Conservation (phyloP, 2,888 invertebrate genomes). For the Nasonia oneida region DNA sequence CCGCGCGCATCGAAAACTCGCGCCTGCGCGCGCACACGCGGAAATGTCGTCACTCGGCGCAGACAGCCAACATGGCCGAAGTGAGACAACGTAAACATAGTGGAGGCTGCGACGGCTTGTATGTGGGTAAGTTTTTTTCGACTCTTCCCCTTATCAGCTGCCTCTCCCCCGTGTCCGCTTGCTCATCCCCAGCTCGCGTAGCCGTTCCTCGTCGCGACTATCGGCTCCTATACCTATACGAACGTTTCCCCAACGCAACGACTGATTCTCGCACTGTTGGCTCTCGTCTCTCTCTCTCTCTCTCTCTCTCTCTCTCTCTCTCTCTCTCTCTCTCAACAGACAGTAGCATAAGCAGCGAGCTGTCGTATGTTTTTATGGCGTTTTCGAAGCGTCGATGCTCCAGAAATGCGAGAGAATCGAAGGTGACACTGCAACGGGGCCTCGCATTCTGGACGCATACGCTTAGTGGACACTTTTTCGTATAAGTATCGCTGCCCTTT, state of each 20-base stretch:
- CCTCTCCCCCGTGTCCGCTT: not conserved
- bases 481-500: not conserved
- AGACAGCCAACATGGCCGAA: conserved; percentile 78
- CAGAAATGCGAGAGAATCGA: not conserved
- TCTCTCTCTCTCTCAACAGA: not conserved
- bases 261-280: not conserved
- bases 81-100: conserved; percentile 81
- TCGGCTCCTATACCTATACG: too few species aligned
- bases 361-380: conserved; percentile 48
- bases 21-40: conserved; percentile 69
- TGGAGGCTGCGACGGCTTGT: conserved; percentile 75
- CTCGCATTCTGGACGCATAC: not conserved
- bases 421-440: not conserved
- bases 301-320: not conserved
- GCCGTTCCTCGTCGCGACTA: not conserved
- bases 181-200: not conserved
- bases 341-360: not conserved
- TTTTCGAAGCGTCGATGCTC: not conserved
- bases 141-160: not conserved
- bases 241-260: not conserved
- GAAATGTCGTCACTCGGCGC: conserved; percentile 72
- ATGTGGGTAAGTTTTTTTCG: conserved; percentile 75
- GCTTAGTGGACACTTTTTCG: not conserved
- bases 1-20: not conserved
- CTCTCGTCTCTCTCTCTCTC: not conserved